Evolutionary conservation across 2,797 vertebrate genomes (phyloP).

Genomic region (Amniataba percoides): DNA sequence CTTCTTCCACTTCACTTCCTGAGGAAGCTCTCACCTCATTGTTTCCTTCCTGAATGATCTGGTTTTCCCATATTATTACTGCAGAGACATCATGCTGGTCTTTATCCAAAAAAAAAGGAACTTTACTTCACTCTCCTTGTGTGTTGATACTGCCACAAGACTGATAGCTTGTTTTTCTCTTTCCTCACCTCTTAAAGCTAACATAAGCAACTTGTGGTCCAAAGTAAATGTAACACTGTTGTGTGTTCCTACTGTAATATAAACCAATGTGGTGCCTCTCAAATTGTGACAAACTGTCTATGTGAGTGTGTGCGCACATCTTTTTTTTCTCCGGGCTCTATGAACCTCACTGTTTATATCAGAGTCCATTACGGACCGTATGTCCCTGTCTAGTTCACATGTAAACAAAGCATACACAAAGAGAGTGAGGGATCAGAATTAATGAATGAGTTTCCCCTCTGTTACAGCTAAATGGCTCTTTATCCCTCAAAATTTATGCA

Average conservation of each 20-base stretch:
- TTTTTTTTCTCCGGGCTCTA: slow-evolving; percentile 26
- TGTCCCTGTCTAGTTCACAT: slow-evolving; percentile 35
- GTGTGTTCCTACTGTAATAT: slow-evolving; percentile 18
- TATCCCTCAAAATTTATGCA: slow-evolving; percentile 3
- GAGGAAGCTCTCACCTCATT: slow-evolving; percentile 61
- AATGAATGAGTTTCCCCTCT: slow-evolving; percentile 24
- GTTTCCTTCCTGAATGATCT: slow-evolving; percentile 59
- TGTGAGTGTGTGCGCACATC: slow-evolving; percentile 23
- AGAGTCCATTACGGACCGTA: slow-evolving; percentile 47
- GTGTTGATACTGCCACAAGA: neutral
- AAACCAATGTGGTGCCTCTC: slow-evolving; percentile 51
- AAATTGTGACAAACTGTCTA: slow-evolving; percentile 31
- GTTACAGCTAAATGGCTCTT: neutral
- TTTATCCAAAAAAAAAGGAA: slow-evolving; percentile 5
- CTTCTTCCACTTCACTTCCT: slow-evolving; percentile 64
- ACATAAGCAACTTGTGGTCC: slow-evolving; percentile 44
- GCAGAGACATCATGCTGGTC: neutral
- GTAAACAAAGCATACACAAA: slow-evolving; percentile 30
- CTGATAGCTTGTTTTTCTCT: slow-evolving; percentile 13
- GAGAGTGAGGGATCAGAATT: neutral
- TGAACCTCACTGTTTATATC: slow-evolving; percentile 58
- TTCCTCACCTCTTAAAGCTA: slow-evolving; percentile 37
- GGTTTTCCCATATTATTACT: slow-evolving; percentile 26
- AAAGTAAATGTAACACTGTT: slow-evolving; percentile 14
- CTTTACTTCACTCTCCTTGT: neutral